Conservation (phyloP, 2,113 vertebrate species). For the Mungos mungo region DNA sequence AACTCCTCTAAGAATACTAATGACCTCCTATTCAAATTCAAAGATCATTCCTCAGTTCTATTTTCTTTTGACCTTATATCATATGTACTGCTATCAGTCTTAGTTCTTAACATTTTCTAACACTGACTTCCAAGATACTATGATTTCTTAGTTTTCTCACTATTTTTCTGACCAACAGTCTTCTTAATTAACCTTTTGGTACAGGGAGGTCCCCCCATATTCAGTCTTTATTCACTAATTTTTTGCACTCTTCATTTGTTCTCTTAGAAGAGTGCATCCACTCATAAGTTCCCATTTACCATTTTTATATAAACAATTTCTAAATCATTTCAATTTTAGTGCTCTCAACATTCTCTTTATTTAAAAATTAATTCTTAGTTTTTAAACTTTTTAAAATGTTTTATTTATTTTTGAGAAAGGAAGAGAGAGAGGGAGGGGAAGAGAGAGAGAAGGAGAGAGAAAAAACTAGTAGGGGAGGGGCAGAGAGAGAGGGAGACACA, state of each 20-base stretch:
- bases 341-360: neutral
- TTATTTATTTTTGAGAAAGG: too few species aligned
- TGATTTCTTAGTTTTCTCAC: neutral
- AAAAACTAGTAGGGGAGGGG: too few species aligned
- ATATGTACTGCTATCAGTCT: neutral
- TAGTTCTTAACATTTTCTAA: constrained; percentile 18
- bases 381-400: too few species aligned
- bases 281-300: neutral
- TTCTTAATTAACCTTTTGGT: neutral
- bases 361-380: neutral
- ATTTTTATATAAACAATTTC: neutral
- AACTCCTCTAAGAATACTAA: constrained; percentile 7
- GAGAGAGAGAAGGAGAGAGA: too few species aligned
- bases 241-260: neutral
- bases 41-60: constrained; percentile 30
- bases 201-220: neutral
- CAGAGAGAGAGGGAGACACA: too few species aligned
- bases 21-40: neutral
- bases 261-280: neutral
- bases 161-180: neutral
- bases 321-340: constrained; percentile 14
- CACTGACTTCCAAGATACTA: neutral
- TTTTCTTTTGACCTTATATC: neutral
- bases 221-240: neutral
- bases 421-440: too few species aligned